A percentile compares a stretch with the other conserved stretches of the same genome.
Conservation (phyloP, 2,113 vertebrate genomes). For the Datnioides undecimradiatus region DNA sequence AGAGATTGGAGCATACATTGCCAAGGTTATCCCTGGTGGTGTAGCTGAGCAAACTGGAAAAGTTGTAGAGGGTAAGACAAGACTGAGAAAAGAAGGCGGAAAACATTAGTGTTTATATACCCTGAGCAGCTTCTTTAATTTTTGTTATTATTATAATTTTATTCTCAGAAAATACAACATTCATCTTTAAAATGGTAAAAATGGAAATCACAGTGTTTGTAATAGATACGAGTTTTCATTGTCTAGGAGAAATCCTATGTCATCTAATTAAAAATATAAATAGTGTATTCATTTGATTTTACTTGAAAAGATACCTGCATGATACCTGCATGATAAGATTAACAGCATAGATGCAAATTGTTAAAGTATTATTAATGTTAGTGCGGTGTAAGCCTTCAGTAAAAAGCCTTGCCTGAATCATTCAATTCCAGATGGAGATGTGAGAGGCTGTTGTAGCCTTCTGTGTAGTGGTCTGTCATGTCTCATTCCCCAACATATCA, state of each 20-base stretch:
- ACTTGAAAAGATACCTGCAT: background rate
- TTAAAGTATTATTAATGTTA: slow-evolving; percentile 27
- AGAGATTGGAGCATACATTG: slow-evolving; percentile 96
- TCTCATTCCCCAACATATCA: slow-evolving; percentile 55
- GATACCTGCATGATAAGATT: background rate
- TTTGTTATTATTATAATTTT: background rate
- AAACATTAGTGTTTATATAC: background rate
- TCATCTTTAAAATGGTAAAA: background rate
- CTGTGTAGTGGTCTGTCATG: slow-evolving; percentile 56
- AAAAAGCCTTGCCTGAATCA: slow-evolving; percentile 26
- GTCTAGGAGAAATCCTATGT: background rate
- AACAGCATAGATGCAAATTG: slow-evolving; percentile 6
- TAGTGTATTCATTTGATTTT: slow-evolving; percentile 1
- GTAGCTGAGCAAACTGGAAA: slow-evolving; percentile 92
- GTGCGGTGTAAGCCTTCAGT: slow-evolving; percentile 1
- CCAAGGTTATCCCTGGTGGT: slow-evolving; percentile 93
- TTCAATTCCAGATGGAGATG: slow-evolving; percentile 41
- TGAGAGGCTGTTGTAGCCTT: slow-evolving; percentile 34
- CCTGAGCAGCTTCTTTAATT: background rate
- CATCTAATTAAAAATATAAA: background rate
- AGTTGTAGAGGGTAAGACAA: slow-evolving; percentile 91
- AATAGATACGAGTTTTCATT: too few relatives aligned
- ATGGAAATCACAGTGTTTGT: background rate
- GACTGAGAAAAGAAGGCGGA: background rate
- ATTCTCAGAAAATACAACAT: background rate